Percentiles rank a stretch among this genome's conserved stretches.
phyloP scores from a whole-genome alignment of 2,113 vertebrate species.

The Aspiorhynchus laticeps region DNA sequence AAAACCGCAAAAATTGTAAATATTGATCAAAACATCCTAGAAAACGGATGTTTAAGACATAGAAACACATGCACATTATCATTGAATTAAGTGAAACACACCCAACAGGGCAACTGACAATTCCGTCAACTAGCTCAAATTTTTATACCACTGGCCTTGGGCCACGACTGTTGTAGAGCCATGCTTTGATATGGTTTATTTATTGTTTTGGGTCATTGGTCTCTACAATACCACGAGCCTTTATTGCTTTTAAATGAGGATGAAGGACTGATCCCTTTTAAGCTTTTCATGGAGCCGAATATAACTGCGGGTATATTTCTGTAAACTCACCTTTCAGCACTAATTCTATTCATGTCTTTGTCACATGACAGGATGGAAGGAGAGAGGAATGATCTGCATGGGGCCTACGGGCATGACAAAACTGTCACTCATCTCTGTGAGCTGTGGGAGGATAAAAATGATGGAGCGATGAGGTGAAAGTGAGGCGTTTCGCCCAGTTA shows the following conservation, averaged over 20 bases:
- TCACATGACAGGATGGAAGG: conserved; percentile 41
- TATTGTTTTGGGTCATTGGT: conserved; percentile 38
- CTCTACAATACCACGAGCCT: neutral
- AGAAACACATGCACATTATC: neutral
- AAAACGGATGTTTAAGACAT: neutral
- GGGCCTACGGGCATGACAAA: neutral
- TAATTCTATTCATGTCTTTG: conserved; percentile 6
- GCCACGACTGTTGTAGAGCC: conserved; percentile 10
- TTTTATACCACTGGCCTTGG: conserved; percentile 1
- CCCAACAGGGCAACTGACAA: neutral
- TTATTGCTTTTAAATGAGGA: conserved; percentile 12
- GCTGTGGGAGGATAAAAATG: conserved; percentile 1
- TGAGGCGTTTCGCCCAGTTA: neutral
- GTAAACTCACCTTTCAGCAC: conserved; percentile 27
- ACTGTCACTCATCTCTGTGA: conserved; percentile 1
- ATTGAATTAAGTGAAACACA: neutral
- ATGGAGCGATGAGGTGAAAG: conserved; percentile 27
- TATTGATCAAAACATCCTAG: neutral
- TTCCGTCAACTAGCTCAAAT: neutral
- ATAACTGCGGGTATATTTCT: conserved; percentile 9
- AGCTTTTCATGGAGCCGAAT: neutral
- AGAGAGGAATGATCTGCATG: conserved; percentile 13
- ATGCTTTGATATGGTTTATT: conserved; percentile 27
- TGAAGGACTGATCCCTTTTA: neutral
- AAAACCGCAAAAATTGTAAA: neutral